Evolutionary conservation across 2,888 invertebrate genomes (phyloP), one percentile per base, ranked within the genome.

Genomic region (Cerceris rybyensis): DNA sequence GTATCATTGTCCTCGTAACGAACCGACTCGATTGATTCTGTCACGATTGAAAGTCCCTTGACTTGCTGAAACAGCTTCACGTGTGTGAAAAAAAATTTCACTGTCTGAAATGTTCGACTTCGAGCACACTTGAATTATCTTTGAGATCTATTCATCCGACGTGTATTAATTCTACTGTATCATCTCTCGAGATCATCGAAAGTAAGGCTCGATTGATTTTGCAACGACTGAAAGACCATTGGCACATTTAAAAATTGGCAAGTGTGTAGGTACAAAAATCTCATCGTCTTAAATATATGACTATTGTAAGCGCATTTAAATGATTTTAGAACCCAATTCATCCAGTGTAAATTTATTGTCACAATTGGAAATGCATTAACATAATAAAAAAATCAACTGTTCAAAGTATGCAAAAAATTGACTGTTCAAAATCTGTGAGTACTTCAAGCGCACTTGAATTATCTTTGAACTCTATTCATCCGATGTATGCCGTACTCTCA

Each of bases 21-120:
- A 28, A 28, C 28, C 28, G 4, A 4, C 28, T 28, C 28, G 28
- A 28, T 28, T 28, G 28, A 28, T 28, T 28, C 28, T 28, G 28
- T 4, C 28, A 28, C 28, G 28, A 28, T 28, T 4, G 28, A 28
- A 28, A 28, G 28, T 28, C 28, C 28, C 28, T 28, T 1, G 39
- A 59, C 11, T 0, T 41, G 42, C 9, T n/a, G 13, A n/a, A 4
- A 2, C 41, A 28, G 42, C 7, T 14, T 13, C 46, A 14, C 60
- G 17, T 43, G 46, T n/a, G 43, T 6, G 42, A 46, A 46, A 28
- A 39, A 17, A 75, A 77, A 75, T 76, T 80, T 78, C 69, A 66
- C 70, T 71, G 75, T 69, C 67, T 50, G 68, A 72, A 50, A 63
- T 61, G 46, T 54, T 59, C 42, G 11, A 65, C 50, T 13, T 9